phyloP scores from a whole-genome alignment of 1,140 invertebrate genomes.

The Thaumetopoea pityocampa region DNA sequence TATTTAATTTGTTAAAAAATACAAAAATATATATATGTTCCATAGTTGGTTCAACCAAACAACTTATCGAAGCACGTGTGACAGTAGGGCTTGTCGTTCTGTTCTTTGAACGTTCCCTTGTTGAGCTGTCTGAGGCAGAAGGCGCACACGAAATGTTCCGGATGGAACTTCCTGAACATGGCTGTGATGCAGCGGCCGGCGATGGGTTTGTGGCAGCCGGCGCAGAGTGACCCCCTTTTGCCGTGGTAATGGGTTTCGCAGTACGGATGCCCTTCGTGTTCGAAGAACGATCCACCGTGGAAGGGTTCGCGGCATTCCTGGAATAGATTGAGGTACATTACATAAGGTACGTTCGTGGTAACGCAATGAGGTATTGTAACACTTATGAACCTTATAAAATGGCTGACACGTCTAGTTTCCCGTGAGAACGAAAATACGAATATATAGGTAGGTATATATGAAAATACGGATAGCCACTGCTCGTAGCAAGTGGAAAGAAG shows the following conservation, averaged over 20 bases:
- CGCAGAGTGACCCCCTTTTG: slow-evolving; percentile 96
- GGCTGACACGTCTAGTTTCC: too few species aligned
- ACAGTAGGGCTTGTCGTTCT: slow-evolving; percentile 98
- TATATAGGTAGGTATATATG: too few species aligned
- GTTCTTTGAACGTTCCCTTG: slow-evolving; percentile 98
- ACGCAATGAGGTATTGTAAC: too few species aligned
- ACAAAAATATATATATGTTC: too few species aligned
- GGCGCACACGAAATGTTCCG: slow-evolving; percentile 98
- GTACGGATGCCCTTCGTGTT: slow-evolving; percentile 96
- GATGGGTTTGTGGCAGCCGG: slow-evolving; percentile 98
- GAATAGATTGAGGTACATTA: slow-evolving; percentile 27
- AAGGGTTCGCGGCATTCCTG: slow-evolving; percentile 96
- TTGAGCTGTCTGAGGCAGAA: slow-evolving; percentile 98
- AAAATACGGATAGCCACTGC: too few species aligned
- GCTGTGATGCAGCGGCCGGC: slow-evolving; percentile 98
- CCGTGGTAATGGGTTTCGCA: slow-evolving; percentile 99
- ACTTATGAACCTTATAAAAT: too few species aligned
- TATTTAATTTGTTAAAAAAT: too few species aligned
- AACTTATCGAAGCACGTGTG: slow-evolving; percentile 98
- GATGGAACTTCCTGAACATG: slow-evolving; percentile 99
- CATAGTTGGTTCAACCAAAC: slow-evolving; percentile 89
- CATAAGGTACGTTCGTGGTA: too few species aligned
- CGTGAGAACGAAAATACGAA: too few species aligned
- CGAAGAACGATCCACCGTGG: slow-evolving; percentile 95
- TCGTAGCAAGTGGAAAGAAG: too few species aligned